Base-by-base conservation (phyloP, 2,888 invertebrate species). In the Polymixis flavicincta region DNA sequence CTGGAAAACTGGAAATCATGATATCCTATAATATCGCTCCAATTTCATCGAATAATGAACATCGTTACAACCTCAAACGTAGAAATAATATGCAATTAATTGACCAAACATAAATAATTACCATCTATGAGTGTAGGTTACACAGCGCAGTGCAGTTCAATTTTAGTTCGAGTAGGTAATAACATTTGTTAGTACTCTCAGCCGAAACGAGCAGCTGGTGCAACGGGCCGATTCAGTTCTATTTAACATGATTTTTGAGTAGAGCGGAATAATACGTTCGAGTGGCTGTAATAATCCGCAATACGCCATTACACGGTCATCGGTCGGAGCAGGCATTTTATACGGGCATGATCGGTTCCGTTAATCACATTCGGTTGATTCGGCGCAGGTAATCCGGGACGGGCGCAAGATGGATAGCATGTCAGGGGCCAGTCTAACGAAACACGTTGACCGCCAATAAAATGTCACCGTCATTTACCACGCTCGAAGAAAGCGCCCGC, bases 321-420 rank as follows among this genome's bases (percentile, higher is more conserved):
- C 86, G 84, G 84, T 71, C 71, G 83, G 45, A 69, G 78, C 72
- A 71, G 87, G 85, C 90, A 85, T 89, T 89, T 92, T 91, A 90
- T 90, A 88, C 90, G 89, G 89, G 89, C 89, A 85, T 87, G 88
- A 85, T 85, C 84, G 87, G 84, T 50, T 85, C 89, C 89, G 85
- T 91, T 90, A 89, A 91, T 91, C 91, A 92, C 88, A 86, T 91
- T 89, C 90, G 89, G 89, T 89, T 89, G 89, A 90, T 89, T 89
- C 85, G 87, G 80, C 89, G 78, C 89, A 85, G 90, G 88, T 91
- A 90, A 91, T 86, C 87, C 87, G 76, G 85, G 83, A 74, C 80
- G 87, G 73, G 64, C 74, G 83, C 87, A 90, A 92, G 92, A 92
- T 91, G 88, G 87, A 91, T 91, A 87, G 87, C 88, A 84, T 87